Base-by-base conservation (phyloP, 2,797 vertebrate species). In the Eurystomus glaucurus region DNA sequence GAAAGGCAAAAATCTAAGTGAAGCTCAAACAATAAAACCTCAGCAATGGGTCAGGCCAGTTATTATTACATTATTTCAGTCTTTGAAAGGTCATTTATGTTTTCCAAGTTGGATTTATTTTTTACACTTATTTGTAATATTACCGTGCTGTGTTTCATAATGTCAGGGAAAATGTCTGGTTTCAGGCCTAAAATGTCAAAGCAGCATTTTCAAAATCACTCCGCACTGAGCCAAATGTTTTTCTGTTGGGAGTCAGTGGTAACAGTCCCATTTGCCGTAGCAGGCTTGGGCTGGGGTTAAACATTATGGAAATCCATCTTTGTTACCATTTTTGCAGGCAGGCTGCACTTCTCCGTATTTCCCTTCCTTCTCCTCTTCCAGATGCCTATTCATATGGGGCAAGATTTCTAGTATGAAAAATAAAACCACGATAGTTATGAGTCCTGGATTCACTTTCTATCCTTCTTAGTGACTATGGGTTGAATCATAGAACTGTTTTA, bases 31-130 rank as follows among this genome's bases (percentile, higher is more conserved):
- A 96, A 95, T 96, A 85, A 96, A 96, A 88, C 62, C 85, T 86
- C 91, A 88, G 93, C 78, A 93, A 85, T 85, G 97, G 90, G 61
- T 88, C 84, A 92, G 75, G 45, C 65, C 69, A 74, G 90, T 94
- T 96, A 85, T 97, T 96, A 97, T 96, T 97, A 81, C 77, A 93
- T 75, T 91, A 95, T 97, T 97, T 93, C 92, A 94, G 78, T 81
- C 86, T 95, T 94, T 78, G 90, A 97, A 97, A 97, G 95, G 97
- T 97, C 97, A 96, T 93, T 95, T 92, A 85, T 97, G 89, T 97
- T 97, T 97, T 96, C 87, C 92, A 96, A 94, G 86, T 75, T 95
- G 96, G 88, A 92, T 96, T 96, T 97, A 91, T 97, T 96, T 97
- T 97, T 94, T 96, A 75, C 93, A 80, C 72, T 96, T 96, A 91